A percentile compares a stretch with the other conserved stretches of the same genome.
These are phyloP conservation scores for Coracopsis vasa DNA, from an alignment of 2,113 vertebrate genomes.

Conservation along the genomic window DNA sequence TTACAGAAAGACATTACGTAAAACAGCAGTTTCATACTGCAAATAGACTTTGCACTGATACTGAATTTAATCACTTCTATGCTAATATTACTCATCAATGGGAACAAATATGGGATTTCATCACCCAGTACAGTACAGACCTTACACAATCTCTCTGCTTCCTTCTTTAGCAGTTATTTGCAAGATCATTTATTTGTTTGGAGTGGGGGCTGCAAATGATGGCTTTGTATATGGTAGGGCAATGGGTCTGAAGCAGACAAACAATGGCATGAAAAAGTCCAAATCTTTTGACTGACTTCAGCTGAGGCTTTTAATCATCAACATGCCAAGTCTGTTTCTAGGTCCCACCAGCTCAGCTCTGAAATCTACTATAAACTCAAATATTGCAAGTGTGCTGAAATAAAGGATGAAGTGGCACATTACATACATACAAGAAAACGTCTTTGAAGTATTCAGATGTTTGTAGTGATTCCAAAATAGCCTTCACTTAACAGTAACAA, in stretches of 20 bases:
- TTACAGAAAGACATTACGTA: not conserved
- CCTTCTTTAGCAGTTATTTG: not conserved
- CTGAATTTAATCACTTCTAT: not conserved
- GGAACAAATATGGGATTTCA: not conserved
- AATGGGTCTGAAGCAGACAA: not conserved
- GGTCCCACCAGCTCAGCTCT: not conserved
- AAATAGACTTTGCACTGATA: fast-evolving
- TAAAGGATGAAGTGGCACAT: not conserved
- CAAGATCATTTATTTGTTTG: not conserved
- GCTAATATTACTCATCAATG: fast-evolving
- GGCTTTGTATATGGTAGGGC: not conserved
- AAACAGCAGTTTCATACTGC: not conserved
- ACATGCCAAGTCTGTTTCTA: not conserved
- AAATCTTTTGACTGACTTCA: not conserved
- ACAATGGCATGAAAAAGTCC: fast-evolving
- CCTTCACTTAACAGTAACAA: not conserved
- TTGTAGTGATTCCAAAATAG: not conserved
- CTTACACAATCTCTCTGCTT: not conserved
- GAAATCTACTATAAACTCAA: not conserved
- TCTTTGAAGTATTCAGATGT: not conserved
- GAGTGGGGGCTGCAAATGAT: not conserved
- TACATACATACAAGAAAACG: not conserved
- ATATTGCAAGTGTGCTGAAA: not conserved
- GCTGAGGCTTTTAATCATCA: not conserved
- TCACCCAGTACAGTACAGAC: not conserved